phyloP scores from a whole-genome alignment of 2,797 vertebrate genomes.

The Picus viridis region DNA sequence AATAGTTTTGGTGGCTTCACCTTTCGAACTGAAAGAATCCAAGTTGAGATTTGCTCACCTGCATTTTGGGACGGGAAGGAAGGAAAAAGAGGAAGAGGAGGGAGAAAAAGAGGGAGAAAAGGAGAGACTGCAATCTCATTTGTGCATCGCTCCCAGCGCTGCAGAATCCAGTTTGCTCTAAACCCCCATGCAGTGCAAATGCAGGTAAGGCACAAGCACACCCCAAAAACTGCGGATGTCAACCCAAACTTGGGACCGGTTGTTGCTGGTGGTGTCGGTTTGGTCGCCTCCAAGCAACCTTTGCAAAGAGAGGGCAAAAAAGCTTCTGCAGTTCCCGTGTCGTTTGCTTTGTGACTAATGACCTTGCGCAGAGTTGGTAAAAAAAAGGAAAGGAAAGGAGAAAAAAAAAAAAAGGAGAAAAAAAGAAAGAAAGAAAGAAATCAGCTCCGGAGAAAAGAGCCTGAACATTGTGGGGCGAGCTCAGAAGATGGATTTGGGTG shows the following conservation, averaged over 20 bases:
- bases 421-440: background rate
- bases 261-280: no score
- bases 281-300: no score
- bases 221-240: conserved; percentile 78
- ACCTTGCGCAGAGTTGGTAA: conserved; percentile 84
- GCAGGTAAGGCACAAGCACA: conserved; percentile 87
- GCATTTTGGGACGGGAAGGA: conserved; percentile 77
- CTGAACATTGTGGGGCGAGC: conserved; percentile 63
- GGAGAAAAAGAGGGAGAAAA: conserved; percentile 57
- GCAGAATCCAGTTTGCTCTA: conserved; percentile 91
- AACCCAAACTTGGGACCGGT: conserved; percentile 79
- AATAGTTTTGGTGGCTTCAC: conserved; percentile 71
- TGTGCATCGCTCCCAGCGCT: conserved; percentile 91
- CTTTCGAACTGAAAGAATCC: conserved; percentile 86
- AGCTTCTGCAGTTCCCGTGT: conserved; percentile 73
- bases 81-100: conserved; percentile 73
- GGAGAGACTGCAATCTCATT: conserved; percentile 93
- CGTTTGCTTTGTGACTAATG: conserved; percentile 79
- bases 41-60: conserved; percentile 88
- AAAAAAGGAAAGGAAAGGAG: conserved; percentile 37
- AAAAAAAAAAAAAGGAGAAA: no score
- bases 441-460: conserved; percentile 66
- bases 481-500: conserved; percentile 74
- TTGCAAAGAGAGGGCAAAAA: background rate
- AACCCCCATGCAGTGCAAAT: conserved; percentile 87